A percentile compares a stretch with the other conserved stretches of the same genome.
These are phyloP conservation scores for Papilio polytes DNA, from an alignment of 1,140 invertebrate species.

Conservation along the genomic window DNA sequence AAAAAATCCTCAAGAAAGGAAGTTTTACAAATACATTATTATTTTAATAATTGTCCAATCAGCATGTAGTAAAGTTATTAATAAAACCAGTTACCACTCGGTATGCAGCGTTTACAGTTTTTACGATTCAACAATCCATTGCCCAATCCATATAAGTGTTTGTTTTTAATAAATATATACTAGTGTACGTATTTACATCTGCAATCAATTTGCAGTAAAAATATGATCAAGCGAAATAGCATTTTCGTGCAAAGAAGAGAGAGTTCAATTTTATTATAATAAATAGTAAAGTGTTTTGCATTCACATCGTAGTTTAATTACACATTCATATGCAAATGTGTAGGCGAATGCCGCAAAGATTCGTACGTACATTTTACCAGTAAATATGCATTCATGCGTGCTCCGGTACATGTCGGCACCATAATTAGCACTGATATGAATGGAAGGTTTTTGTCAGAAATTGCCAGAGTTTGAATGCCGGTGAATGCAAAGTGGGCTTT, in stretches of 20 bases:
- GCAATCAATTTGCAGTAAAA: conserved; percentile 37
- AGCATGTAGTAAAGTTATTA: conserved; percentile 2
- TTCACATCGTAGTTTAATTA: conserved; percentile 71
- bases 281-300: conserved; percentile 32
- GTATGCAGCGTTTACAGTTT: conserved; percentile 15
- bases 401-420: conserved; percentile 66
- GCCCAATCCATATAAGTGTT: conserved; percentile 34
- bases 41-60: background rate
- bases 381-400: conserved; percentile 78
- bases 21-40: background rate
- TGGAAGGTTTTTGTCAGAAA: conserved; percentile 68
- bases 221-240: conserved; percentile 3
- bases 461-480: conserved; percentile 54
- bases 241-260: conserved; percentile 1
- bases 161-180: conserved; percentile 36
- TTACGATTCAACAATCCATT: conserved; percentile 26
- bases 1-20: background rate
- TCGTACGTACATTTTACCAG: conserved; percentile 69
- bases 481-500: conserved; percentile 57
- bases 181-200: conserved; percentile 32
- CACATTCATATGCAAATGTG: conserved; percentile 82
- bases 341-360: conserved; percentile 72
- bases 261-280: conserved; percentile 28
- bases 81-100: conserved; percentile 10
- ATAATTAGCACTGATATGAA: conserved; percentile 78